Evolutionary conservation across 2,797 vertebrate genomes (phyloP), one percentile per base, ranked within the genome.

Genomic region (Phoxinus dragarum): DNA sequence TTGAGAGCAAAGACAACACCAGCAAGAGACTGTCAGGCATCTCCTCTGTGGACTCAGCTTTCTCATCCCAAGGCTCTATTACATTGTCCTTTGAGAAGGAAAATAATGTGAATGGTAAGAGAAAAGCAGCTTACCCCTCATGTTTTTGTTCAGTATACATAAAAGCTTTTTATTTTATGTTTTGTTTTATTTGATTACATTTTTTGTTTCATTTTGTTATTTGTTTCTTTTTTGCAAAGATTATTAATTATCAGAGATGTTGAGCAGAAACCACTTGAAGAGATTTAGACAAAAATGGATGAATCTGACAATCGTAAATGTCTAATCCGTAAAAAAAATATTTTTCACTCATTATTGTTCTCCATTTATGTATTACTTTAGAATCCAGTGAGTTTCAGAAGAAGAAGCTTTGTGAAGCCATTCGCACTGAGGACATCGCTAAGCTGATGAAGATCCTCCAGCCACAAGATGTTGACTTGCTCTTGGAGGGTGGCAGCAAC

Each of bases 391-490:
- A 99, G 77, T 88, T 98, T 82, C 98, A 98, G 92, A 98, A 96
- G 92, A 95, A 95, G 89, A 99, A 99, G 90, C 93, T 99, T 6
- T 96, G 96, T 0, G 98, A 99, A 1, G 98, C 97, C 76, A 96
- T 99, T 84, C 86, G 96, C 75, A 97, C 91, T 0, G 98, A 97
- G 91, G 98, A 99, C 91, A 98, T 96, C 0, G 94, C 95, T 88
- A 97, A 97, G 92, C 93, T 99, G 85, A 98, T 99, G 98, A 99
- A 99, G 95, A 97, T 99, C 90, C 96, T 99, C 44, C 98, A 99
- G 93, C 98, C 98, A 34, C 98, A 99, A 92, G 98, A 99, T 21
- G 98, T 98, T 3, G 98, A 99, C 88, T 94, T 99, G 82, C 93
- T 95, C 8, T 94, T 99, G 4, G 98, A 99, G 0, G 96, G 97